Conservation (phyloP, 1,140 invertebrate species). For the Papilio machaon region DNA sequence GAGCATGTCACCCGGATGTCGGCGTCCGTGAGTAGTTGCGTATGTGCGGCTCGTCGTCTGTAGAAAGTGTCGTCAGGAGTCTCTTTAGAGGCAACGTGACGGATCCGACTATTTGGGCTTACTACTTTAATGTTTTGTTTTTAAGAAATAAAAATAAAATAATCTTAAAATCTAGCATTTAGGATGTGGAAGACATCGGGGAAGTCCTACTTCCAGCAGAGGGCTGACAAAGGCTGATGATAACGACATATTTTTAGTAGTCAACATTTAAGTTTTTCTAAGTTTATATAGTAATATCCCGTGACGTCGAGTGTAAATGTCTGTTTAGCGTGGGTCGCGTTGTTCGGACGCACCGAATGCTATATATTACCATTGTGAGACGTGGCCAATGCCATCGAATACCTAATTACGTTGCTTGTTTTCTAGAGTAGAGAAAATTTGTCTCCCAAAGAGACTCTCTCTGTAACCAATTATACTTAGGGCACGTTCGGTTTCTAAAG, state of each 20-base stretch:
- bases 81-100: slow-evolving; percentile 37
- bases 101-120: slow-evolving; percentile 34
- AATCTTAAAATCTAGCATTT: too few relatives aligned
- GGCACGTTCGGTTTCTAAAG: slow-evolving; percentile 31
- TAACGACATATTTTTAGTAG: too few relatives aligned
- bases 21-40: slow-evolving; percentile 49
- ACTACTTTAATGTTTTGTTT: too few relatives aligned
- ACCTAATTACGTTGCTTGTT: slow-evolving; percentile 59
- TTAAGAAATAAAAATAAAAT: too few relatives aligned
- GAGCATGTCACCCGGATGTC: slow-evolving; percentile 59
- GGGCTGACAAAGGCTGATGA: too few relatives aligned
- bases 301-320: slow-evolving; percentile 36
- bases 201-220: too few relatives aligned
- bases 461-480: slow-evolving; percentile 34
- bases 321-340: slow-evolving; percentile 17
- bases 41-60: slow-evolving; percentile 59
- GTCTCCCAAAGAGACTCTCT: slow-evolving; percentile 36
- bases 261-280: too few relatives aligned
- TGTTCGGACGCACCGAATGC: slow-evolving; percentile 44
- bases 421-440: slow-evolving; percentile 55
- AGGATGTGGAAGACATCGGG: too few relatives aligned
- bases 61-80: slow-evolving; percentile 58
- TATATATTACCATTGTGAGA: slow-evolving; percentile 65
- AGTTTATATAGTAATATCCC: not conserved
- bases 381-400: slow-evolving; percentile 60